These are phyloP conservation scores for Idaea straminata DNA, from an alignment of 2,888 invertebrate species.

Conservation along the genomic window DNA sequence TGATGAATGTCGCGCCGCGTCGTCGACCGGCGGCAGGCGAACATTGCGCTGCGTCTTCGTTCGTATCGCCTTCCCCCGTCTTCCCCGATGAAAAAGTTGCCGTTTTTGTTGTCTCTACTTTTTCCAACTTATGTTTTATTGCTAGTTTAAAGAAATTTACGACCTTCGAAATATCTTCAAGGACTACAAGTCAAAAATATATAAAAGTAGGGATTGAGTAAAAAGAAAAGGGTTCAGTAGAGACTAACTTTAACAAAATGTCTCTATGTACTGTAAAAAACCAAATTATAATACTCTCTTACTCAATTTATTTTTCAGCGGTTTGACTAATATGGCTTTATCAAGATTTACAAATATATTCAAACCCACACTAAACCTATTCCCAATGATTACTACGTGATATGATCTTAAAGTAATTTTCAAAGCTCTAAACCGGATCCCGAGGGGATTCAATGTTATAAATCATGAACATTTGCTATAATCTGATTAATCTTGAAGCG, in stretches of 20 bases:
- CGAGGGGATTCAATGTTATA: slow-evolving; percentile 20
- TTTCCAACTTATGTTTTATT: slow-evolving; percentile 19
- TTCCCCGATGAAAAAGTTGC: slow-evolving; percentile 30
- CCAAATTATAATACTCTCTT: no score
- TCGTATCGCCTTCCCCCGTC: background rate
- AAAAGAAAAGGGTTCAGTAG: background rate
- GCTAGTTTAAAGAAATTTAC: slow-evolving; percentile 19
- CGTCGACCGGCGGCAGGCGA: background rate
- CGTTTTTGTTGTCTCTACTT: slow-evolving; percentile 30
- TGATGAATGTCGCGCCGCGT: slow-evolving; percentile 53
- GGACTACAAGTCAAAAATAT: background rate
- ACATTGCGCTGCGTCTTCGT: background rate
- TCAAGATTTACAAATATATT: slow-evolving; percentile 7
- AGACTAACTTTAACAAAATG: no score
- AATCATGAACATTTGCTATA: slow-evolving; percentile 25
- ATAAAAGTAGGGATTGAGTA: background rate
- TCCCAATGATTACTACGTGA: slow-evolving; percentile 17
- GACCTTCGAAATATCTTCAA: slow-evolving; percentile 9
- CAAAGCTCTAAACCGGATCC: slow-evolving; percentile 20
- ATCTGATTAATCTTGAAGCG: slow-evolving; percentile 24
- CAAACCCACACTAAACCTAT: slow-evolving; percentile 11
- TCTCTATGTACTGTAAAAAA: no score
- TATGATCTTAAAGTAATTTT: slow-evolving; percentile 26
- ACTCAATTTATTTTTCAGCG: no score
- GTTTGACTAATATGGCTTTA: background rate